Evolutionary conservation across 2,888 invertebrate genomes (phyloP).

Genomic region (Deroplatys truncata): DNA sequence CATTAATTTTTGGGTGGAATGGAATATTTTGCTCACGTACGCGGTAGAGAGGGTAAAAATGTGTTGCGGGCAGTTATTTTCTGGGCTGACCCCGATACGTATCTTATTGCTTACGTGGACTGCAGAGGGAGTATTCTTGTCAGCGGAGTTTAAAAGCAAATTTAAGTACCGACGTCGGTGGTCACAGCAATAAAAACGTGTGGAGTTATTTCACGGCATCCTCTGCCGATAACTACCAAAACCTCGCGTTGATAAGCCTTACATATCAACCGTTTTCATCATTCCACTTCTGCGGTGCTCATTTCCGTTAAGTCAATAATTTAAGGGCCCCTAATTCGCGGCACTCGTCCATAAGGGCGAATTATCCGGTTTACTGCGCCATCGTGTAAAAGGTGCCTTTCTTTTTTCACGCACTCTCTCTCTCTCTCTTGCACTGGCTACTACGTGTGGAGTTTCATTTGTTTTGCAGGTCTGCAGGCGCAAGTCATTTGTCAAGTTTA

Average conservation of each 20-base stretch:
- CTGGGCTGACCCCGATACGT: not conserved
- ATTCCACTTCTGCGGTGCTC: not conserved
- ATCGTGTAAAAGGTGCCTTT: not conserved
- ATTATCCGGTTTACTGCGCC: not conserved
- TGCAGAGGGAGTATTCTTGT: not conserved
- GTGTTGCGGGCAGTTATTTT: too few species aligned
- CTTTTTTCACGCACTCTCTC: not conserved
- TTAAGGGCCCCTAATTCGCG: not conserved
- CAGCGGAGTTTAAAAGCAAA: not conserved
- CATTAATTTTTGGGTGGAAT: too few species aligned
- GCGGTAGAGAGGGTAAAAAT: too few species aligned
- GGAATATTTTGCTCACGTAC: too few species aligned
- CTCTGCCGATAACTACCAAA: not conserved
- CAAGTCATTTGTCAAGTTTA: conserved; percentile 26
- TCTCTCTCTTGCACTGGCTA: not conserved
- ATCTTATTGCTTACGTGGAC: not conserved
- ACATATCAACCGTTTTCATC: not conserved
- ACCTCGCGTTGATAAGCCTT: not conserved
- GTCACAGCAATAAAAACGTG: not conserved
- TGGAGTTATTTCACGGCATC: not conserved
- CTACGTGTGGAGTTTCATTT: conserved; percentile 21
- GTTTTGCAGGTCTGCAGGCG: conserved; percentile 3
- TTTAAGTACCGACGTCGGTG: too few species aligned
- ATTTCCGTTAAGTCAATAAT: not conserved
- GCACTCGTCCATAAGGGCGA: not conserved